Conservation (phyloP, 2,113 vertebrate genomes). For the Lathamus discolor region DNA sequence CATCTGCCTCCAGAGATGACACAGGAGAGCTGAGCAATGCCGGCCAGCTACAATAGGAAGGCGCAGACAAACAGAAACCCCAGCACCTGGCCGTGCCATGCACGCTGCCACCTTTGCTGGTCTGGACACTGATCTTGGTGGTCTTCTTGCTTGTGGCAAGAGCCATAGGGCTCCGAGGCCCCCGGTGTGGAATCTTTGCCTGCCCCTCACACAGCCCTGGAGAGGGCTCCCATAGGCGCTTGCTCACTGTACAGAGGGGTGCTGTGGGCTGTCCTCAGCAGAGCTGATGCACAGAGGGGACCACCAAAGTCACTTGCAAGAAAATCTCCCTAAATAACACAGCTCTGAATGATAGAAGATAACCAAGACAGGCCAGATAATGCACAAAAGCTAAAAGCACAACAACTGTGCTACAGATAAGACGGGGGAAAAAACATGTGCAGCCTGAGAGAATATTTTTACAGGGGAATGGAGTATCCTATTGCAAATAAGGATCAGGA, state of each 20-base stretch:
- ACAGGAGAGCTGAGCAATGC: background rate
- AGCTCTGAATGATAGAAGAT: background rate
- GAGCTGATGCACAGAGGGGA: rapidly evolving
- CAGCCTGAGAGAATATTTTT: background rate
- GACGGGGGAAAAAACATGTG: background rate
- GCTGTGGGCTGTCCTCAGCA: background rate
- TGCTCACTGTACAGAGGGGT: background rate
- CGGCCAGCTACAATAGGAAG: background rate
- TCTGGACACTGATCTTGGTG: rapidly evolving
- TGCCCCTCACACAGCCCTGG: background rate
- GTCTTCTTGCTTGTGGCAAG: background rate
- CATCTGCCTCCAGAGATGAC: background rate
- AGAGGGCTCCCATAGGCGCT: rapidly evolving
- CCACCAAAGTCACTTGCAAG: background rate
- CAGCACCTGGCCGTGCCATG: background rate
- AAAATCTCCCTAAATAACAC: background rate
- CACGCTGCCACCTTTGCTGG: no score
- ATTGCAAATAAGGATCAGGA: background rate
- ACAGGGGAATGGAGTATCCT: background rate
- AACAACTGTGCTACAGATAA: background rate
- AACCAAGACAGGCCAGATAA: background rate
- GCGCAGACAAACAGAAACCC: background rate
- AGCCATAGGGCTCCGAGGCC: background rate
- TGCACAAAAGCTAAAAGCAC: background rate
- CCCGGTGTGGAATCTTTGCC: background rate